phyloP scores from a whole-genome alignment of 1,140 invertebrate species.

The Nymphalis io region DNA sequence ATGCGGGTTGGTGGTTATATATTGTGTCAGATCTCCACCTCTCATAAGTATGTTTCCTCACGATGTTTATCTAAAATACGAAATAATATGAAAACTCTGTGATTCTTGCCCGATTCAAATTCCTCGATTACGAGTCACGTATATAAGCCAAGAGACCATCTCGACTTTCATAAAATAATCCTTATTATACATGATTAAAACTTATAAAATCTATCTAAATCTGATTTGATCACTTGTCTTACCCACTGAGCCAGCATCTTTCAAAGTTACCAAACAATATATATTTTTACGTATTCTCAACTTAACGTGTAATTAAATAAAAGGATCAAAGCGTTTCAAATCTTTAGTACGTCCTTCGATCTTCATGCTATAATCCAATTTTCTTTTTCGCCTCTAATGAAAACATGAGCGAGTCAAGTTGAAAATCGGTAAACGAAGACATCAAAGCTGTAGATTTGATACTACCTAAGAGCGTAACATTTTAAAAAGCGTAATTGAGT shows the following conservation, averaged over 20 bases:
- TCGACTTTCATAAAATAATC: too few relatives aligned
- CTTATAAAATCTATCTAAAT: too few relatives aligned
- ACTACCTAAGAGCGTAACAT: conserved; percentile 15
- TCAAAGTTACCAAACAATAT: conserved; percentile 18
- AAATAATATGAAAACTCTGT: too few relatives aligned
- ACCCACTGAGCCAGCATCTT: neutral
- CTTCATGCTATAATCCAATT: conserved; percentile 71
- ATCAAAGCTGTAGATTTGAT: conserved; percentile 48
- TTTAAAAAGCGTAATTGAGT: conserved; percentile 22
- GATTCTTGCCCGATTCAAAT: too few relatives aligned
- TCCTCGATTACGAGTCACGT: too few relatives aligned
- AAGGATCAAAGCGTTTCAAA: conserved; percentile 51
- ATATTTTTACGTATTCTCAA: conserved; percentile 36
- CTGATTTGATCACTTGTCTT: too few relatives aligned
- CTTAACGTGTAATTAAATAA: conserved; percentile 61
- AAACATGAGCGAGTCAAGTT: conserved; percentile 58
- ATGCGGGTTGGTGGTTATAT: too few relatives aligned
- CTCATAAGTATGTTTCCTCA: too few relatives aligned
- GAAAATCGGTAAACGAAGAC: conserved; percentile 58
- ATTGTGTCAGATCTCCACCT: too few relatives aligned
- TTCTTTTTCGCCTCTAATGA: conserved; percentile 62
- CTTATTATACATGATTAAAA: too few relatives aligned
- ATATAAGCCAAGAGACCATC: too few relatives aligned
- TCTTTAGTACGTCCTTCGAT: conserved; percentile 52
- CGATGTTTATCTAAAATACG: too few relatives aligned